Percentiles rank a stretch among this genome's conserved stretches.
Evolutionary conservation across 2,113 vertebrate species (phyloP).

Genomic region (Tautogolabrus adspersus): DNA sequence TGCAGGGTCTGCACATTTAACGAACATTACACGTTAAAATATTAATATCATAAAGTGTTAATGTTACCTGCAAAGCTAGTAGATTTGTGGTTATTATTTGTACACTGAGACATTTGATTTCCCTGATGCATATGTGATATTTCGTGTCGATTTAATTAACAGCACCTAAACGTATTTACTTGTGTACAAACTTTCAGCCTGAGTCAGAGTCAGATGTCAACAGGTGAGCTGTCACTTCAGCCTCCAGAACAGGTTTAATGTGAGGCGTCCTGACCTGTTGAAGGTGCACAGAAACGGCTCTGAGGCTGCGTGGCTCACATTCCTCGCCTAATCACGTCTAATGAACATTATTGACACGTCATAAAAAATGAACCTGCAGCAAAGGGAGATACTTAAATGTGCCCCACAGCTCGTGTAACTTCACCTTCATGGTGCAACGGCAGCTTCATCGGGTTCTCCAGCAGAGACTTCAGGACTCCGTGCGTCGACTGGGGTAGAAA

Average conservation of each 20-base stretch:
- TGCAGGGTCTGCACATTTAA: too few species aligned
- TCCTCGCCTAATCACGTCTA: neutral
- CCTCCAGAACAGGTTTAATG: neutral
- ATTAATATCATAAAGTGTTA: too few species aligned
- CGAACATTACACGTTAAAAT: too few species aligned
- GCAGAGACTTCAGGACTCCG: conserved; percentile 93
- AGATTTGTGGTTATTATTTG: too few species aligned
- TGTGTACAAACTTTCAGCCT: neutral
- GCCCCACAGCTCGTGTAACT: neutral
- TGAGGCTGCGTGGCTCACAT: neutral
- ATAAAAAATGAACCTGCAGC: too few species aligned
- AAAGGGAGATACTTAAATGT: neutral
- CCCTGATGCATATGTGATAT: too few species aligned
- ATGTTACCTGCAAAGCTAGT: too few species aligned
- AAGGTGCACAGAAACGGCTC: too few species aligned
- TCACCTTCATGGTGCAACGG: conserved; percentile 87
- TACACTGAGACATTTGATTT: too few species aligned
- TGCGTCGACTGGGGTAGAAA: conserved; percentile 89
- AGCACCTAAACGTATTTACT: too few species aligned
- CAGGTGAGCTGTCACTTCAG: neutral
- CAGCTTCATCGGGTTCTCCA: conserved; percentile 94
- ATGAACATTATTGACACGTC: neutral
- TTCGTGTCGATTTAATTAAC: too few species aligned
- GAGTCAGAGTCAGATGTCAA: neutral
- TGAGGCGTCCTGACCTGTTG: too few species aligned